These are phyloP conservation scores for Chloroclysta siterata DNA, from an alignment of 2,888 invertebrate species.

Conservation along the genomic window DNA sequence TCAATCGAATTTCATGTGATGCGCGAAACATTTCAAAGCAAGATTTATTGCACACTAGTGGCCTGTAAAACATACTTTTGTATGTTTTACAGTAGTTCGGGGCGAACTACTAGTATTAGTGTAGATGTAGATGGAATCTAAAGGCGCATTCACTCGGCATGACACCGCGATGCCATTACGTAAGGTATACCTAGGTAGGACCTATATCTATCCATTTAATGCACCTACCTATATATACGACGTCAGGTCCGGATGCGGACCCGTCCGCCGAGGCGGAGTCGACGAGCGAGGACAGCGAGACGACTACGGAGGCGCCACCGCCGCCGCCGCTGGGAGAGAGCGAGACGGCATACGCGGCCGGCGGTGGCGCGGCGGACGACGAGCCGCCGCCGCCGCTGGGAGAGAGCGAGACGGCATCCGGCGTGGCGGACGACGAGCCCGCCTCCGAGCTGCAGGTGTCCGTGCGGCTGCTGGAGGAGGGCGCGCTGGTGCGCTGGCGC, in stretches of 20 bases:
- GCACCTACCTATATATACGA: no score
- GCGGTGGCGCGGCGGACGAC: slow-evolving; percentile 35
- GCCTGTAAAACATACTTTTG: no score
- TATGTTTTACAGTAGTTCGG: no score
- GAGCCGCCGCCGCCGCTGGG: slow-evolving; percentile 6
- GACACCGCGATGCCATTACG: no score
- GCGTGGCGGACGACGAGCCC: slow-evolving; percentile 63
- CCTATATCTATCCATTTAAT: no score
- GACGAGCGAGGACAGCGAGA: slow-evolving; percentile 5
- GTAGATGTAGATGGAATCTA: no score
- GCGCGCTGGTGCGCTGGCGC: slow-evolving; percentile 91
- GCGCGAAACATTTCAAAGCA: no score
- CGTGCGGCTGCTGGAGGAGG: slow-evolving; percentile 88
- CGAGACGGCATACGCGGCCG: slow-evolving; percentile 22
- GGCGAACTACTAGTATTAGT: no score
- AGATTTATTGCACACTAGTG: no score
- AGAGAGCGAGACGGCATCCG: slow-evolving; percentile 23
- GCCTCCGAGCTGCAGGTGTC: slow-evolving; percentile 87
- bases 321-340: background rate
- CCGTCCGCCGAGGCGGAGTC: slow-evolving; percentile 34
- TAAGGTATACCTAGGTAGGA: no score
- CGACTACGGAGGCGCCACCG: background rate
- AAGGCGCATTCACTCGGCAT: no score
- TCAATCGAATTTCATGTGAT: no score
- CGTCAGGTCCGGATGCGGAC: slow-evolving; percentile 7